These are phyloP conservation scores for Chionoecetes opilio DNA, from an alignment of 1,140 invertebrate species.

Conservation along the genomic window DNA sequence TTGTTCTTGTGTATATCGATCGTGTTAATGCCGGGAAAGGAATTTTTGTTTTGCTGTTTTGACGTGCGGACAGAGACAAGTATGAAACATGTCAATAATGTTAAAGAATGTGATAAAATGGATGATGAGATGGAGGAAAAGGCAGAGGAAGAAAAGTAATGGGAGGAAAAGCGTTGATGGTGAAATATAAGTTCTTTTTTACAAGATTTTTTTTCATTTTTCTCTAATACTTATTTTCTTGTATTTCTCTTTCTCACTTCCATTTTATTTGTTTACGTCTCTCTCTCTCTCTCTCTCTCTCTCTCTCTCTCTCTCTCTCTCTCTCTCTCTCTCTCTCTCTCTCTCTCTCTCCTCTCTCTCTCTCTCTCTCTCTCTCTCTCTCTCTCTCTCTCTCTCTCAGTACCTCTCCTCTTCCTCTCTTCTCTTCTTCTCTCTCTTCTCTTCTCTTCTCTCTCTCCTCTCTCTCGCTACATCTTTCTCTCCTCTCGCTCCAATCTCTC, in stretches of 20 bases:
- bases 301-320: neutral
- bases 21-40: neutral
- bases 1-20: neutral
- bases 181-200: neutral
- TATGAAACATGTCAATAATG: neutral
- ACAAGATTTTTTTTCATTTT: neutral
- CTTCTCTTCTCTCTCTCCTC: neutral
- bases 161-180: neutral
- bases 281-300: neutral
- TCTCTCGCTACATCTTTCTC: neutral
- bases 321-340: neutral
- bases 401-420: neutral
- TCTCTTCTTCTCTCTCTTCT: neutral
- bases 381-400: neutral
- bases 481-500: neutral
- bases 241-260: neutral
- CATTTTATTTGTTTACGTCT: neutral
- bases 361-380: neutral
- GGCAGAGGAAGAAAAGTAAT: neutral
- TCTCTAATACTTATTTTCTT: neutral
- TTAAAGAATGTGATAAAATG: neutral
- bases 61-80: neutral
- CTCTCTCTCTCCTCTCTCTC: too few species aligned
- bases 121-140: neutral
- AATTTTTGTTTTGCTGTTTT: neutral